Percentiles rank a stretch among this genome's conserved stretches.
Conservation (phyloP, 2,888 invertebrate species). For the Autographa gamma region DNA sequence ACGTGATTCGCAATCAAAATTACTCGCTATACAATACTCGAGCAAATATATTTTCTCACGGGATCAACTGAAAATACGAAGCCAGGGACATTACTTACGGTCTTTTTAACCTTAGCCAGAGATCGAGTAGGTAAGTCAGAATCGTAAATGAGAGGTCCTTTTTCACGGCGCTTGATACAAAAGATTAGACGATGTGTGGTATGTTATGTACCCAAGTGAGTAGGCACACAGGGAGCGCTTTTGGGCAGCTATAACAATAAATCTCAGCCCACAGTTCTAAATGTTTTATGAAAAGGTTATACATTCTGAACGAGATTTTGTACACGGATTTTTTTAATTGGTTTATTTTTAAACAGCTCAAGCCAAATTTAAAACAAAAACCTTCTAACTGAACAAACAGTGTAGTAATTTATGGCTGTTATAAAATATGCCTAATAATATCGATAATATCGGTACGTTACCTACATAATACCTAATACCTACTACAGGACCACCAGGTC, state of each 20-base stretch:
- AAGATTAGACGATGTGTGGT: slow-evolving; percentile 38
- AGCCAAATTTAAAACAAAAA: background rate
- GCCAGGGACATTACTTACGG: slow-evolving; percentile 32
- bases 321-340: slow-evolving; percentile 14
- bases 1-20: slow-evolving; percentile 68
- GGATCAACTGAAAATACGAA: slow-evolving; percentile 33
- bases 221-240: slow-evolving; percentile 34
- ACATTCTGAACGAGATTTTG: slow-evolving; percentile 25
- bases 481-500: background rate
- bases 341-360: background rate
- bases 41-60: slow-evolving; percentile 24
- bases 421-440: background rate
- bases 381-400: background rate
- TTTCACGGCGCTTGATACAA: slow-evolving; percentile 48
- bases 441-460: background rate
- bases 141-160: slow-evolving; percentile 49
- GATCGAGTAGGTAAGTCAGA: slow-evolving; percentile 40
- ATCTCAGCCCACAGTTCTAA: slow-evolving; percentile 34
- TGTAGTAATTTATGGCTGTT: background rate
- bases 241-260: slow-evolving; percentile 46
- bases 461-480: too few species aligned
- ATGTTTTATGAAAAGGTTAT: slow-evolving; percentile 39
- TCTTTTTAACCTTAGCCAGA: slow-evolving; percentile 37
- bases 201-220: slow-evolving; percentile 21
- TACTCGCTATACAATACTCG: slow-evolving; percentile 47